These are phyloP conservation scores for Diarsia rubi DNA, from an alignment of 2,888 invertebrate species.

Conservation along the genomic window DNA sequence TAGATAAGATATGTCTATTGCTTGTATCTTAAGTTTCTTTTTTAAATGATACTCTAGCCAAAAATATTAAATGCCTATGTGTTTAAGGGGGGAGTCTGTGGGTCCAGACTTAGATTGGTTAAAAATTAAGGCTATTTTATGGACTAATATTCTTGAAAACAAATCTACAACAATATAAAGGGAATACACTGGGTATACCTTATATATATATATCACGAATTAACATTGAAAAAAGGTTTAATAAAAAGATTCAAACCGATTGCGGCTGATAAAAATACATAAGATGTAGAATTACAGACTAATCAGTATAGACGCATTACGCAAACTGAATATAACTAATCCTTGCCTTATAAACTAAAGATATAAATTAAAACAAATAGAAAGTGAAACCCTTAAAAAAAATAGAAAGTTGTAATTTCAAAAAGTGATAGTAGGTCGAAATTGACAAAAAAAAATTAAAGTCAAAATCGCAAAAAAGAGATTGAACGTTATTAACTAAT, in stretches of 20 bases:
- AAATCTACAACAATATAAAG: neutral
- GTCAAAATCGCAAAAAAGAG: neutral
- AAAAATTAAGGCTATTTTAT: neutral
- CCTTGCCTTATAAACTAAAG: rapidly evolving
- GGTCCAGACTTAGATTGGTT: neutral
- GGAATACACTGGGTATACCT: neutral
- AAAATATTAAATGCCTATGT: neutral
- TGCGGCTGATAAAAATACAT: neutral
- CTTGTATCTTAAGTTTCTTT: neutral
- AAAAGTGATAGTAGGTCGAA: neutral
- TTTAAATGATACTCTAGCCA: neutral
- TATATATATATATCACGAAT: too few species aligned
- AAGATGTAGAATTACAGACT: neutral
- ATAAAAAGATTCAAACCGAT: neutral
- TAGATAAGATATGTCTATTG: neutral
- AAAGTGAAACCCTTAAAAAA: conserved; percentile 12
- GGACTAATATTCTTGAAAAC: neutral
- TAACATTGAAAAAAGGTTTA: neutral
- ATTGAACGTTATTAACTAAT: neutral
- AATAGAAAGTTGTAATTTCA: neutral
- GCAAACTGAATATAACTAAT: rapidly evolving
- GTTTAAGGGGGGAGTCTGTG: neutral
- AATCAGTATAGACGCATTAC: neutral
- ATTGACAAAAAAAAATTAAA: conserved; percentile 7
- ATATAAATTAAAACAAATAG: neutral